Conservation (phyloP, 2,113 vertebrate species). For the Chionis minor region DNA sequence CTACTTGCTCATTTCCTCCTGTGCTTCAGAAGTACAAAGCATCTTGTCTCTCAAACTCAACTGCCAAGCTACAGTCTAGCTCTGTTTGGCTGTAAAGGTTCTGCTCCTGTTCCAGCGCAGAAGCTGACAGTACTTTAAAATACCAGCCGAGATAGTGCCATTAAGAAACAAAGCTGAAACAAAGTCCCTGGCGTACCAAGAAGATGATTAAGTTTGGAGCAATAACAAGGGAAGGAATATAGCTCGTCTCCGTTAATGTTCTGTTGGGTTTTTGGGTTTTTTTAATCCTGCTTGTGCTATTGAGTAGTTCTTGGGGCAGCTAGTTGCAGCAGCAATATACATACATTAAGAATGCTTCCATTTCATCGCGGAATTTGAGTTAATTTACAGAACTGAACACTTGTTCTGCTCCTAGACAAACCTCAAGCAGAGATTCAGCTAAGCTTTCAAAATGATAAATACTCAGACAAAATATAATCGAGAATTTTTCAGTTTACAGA, state of each 20-base stretch:
- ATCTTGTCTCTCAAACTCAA: background rate
- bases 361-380: background rate
- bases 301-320: background rate
- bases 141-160: background rate
- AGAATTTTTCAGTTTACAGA: conserved; percentile 5
- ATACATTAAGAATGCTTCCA: background rate
- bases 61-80: background rate
- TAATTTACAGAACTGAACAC: background rate
- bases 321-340: background rate
- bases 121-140: background rate
- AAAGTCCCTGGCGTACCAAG: background rate
- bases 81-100: background rate
- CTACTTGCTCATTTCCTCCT: background rate
- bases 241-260: background rate
- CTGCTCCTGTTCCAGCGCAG: background rate
- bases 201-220: background rate
- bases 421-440: background rate
- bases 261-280: background rate
- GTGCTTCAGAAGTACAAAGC: background rate
- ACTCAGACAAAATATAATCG: background rate
- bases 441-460: background rate
- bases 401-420: background rate
- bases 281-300: background rate
- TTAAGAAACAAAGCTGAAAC: background rate
- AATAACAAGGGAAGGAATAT: background rate